phyloP scores from a whole-genome alignment of 2,113 vertebrate species.

The Cacatua alba region DNA sequence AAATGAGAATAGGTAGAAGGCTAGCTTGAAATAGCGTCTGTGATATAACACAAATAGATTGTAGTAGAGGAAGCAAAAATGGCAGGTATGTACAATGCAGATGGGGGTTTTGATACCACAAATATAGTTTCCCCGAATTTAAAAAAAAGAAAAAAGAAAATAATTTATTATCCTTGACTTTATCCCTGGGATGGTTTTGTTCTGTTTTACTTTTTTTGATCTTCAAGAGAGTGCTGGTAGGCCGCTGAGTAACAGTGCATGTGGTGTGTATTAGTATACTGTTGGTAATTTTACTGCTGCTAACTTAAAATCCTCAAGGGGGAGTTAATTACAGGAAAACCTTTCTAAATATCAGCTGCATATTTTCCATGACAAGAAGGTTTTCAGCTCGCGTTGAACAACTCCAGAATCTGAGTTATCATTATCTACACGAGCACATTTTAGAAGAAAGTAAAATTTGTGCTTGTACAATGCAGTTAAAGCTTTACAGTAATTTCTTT shows the following conservation, averaged over 20 bases:
- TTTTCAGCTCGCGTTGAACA: slow-evolving; percentile 83
- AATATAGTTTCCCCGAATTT: slow-evolving; percentile 8
- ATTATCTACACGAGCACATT: slow-evolving; percentile 71
- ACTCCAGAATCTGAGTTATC: slow-evolving; percentile 76
- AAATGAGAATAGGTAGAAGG: not conserved
- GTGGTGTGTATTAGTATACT: slow-evolving; percentile 97
- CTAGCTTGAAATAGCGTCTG: not conserved
- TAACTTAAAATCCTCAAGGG: slow-evolving; percentile 98
- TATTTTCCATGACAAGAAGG: slow-evolving; percentile 93
- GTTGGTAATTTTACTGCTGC: slow-evolving; percentile 98
- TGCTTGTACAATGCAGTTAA: not conserved
- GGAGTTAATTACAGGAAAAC: slow-evolving; percentile 99
- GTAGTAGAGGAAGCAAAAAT: not conserved
- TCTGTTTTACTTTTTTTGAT: slow-evolving; percentile 63
- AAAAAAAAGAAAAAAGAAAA: not conserved
- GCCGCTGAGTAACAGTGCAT: slow-evolving; percentile 82
- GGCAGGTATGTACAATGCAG: not conserved
- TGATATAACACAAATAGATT: not conserved
- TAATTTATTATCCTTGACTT: slow-evolving; percentile 65
- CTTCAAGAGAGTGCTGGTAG: slow-evolving; percentile 68
- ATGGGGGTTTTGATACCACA: slow-evolving; percentile 1
- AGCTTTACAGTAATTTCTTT: not conserved
- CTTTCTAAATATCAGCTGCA: slow-evolving; percentile 98
- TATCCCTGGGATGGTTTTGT: slow-evolving; percentile 67
- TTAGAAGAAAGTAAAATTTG: slow-evolving; percentile 48